Evolutionary conservation across 2,113 vertebrate species (phyloP).

Genomic region (Lontra canadensis): DNA sequence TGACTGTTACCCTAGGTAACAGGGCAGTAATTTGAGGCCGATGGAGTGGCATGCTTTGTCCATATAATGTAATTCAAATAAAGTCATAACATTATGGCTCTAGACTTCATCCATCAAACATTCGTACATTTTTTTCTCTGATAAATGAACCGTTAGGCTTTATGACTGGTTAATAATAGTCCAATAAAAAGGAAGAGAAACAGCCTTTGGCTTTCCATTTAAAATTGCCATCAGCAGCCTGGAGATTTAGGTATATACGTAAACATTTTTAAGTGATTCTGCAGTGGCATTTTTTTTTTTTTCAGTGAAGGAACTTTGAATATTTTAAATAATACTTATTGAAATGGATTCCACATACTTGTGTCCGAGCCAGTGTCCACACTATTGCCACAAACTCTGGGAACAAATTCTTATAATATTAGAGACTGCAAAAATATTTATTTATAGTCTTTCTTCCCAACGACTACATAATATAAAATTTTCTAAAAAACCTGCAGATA

Average conservation of each 20-base stretch:
- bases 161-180: constrained; percentile 65
- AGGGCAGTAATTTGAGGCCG: constrained; percentile 55
- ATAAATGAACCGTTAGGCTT: constrained; percentile 71
- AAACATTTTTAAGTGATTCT: constrained; percentile 68
- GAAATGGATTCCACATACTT: constrained; percentile 54
- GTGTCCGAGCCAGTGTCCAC: constrained; percentile 23
- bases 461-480: constrained; percentile 32
- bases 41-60: constrained; percentile 60
- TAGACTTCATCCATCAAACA: constrained; percentile 66
- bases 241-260: constrained; percentile 35
- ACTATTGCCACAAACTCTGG: constrained; percentile 49
- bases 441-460: constrained; percentile 35
- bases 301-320: constrained; percentile 41
- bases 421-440: constrained; percentile 30
- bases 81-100: constrained; percentile 68
- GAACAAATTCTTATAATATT: constrained; percentile 58
- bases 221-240: constrained; percentile 52
- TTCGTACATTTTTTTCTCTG: constrained; percentile 59
- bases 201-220: constrained; percentile 55
- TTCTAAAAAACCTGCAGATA: not conserved
- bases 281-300: not conserved
- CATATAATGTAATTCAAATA: constrained; percentile 75
- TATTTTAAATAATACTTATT: constrained; percentile 67
- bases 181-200: constrained; percentile 54
- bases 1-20: constrained; percentile 70